Conservation (phyloP, 2,888 invertebrate species). For the Trissonchulus latispiculum region DNA sequence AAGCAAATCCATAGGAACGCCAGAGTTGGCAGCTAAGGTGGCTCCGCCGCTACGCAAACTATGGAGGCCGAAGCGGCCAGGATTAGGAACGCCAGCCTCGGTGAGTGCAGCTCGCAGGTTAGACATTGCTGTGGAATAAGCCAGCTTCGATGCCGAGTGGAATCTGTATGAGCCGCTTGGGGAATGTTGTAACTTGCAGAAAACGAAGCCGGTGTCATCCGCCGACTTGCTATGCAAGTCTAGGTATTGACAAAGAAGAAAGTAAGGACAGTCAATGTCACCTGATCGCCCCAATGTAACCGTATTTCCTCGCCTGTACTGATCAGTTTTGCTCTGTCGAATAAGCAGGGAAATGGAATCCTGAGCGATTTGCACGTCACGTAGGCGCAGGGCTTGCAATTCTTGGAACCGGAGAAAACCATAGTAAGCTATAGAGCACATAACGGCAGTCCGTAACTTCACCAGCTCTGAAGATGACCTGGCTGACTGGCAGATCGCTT, state of each 20-base stretch:
- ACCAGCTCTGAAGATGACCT: no score
- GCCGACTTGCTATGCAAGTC: background rate
- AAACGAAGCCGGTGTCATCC: background rate
- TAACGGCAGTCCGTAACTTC: no score
- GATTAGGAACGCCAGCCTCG: background rate
- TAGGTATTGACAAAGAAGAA: background rate
- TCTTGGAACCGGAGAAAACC: constrained; percentile 5
- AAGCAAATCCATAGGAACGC: no score
- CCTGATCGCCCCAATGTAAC: background rate
- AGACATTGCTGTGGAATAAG: background rate
- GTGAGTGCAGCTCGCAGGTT: background rate
- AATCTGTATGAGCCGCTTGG: background rate
- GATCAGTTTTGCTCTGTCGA: background rate
- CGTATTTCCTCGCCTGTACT: background rate
- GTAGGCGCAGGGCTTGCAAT: background rate
- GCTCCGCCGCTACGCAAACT: no score
- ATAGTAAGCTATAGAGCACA: background rate
- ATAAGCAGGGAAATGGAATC: background rate
- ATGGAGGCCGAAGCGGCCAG: background rate
- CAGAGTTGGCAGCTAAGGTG: no score
- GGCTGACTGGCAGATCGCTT: background rate
- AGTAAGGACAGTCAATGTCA: background rate
- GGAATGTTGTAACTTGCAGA: background rate
- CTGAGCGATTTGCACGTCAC: background rate
- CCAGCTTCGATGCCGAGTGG: background rate